Conservation (phyloP, 2,888 invertebrate genomes). For the Smittia sp. region DNA sequence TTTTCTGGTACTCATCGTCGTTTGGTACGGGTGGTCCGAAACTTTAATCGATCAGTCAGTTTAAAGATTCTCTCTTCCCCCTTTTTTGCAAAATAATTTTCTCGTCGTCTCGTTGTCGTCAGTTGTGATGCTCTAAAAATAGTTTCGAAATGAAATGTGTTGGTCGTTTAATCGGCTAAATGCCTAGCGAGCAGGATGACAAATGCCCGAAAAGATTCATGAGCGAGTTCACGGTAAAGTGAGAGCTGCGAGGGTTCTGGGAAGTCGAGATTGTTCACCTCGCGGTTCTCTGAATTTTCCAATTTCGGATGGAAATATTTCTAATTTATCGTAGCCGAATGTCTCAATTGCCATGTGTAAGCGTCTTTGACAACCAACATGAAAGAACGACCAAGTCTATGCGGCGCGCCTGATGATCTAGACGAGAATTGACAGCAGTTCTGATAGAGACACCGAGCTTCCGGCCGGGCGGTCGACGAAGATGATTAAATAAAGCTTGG, state of each 20-base stretch:
- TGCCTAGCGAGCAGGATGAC: background rate
- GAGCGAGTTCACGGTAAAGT: background rate
- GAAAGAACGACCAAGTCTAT: background rate
- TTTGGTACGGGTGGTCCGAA: conserved; percentile 6
- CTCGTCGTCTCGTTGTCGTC: background rate
- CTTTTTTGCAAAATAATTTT: background rate
- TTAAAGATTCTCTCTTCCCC: background rate
- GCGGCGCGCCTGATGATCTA: background rate
- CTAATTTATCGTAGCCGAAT: background rate
- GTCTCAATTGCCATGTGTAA: conserved; percentile 22
- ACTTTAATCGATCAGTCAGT: conserved; percentile 7
- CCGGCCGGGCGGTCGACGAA: background rate
- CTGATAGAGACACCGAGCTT: conserved; percentile 23
- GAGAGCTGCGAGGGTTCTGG: background rate
- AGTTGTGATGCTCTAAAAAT: background rate
- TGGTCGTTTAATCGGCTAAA: background rate
- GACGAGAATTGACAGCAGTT: conserved; percentile 5
- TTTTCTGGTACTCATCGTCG: conserved; percentile 7
- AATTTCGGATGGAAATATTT: conserved; percentile 4
- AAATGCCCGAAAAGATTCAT: background rate
- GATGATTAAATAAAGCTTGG: background rate
- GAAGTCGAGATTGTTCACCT: background rate
- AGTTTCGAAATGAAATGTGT: background rate
- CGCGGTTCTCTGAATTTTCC: too few species aligned
- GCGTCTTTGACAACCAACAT: background rate